Conservation (phyloP, 2,113 vertebrate species). For the Xiphias gladius region DNA sequence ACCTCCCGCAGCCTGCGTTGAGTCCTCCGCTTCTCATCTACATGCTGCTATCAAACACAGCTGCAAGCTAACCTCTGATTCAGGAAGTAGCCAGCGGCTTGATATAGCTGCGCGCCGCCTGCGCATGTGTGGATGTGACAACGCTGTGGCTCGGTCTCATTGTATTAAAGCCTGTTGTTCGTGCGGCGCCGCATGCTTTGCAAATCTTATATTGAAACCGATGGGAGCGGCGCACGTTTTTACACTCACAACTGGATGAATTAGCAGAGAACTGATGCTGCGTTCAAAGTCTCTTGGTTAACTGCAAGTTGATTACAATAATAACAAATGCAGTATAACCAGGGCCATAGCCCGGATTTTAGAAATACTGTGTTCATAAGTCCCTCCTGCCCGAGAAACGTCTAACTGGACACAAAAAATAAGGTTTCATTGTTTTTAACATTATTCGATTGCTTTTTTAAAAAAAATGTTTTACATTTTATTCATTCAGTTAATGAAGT, state of each 20-base stretch:
- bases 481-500: neutral
- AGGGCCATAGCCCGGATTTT: neutral
- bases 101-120: conserved; percentile 16
- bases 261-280: conserved; percentile 17
- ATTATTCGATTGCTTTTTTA: too few species aligned
- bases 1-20: conserved; percentile 47
- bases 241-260: conserved; percentile 1
- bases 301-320: neutral
- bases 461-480: neutral
- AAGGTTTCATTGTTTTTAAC: too few species aligned
- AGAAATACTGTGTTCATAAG: neutral
- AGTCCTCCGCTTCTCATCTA: conserved; percentile 60
- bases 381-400: neutral
- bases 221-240: neutral
- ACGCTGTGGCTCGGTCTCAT: fast-evolving
- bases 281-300: neutral
- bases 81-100: conserved; percentile 75
- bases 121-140: conserved; percentile 51
- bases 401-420: neutral
- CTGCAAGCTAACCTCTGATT: conserved; percentile 63
- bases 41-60: conserved; percentile 70
- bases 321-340: neutral
- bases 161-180: fast-evolving
- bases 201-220: conserved; percentile 9
- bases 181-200: fast-evolving